Base-by-base conservation (phyloP, 2,888 invertebrate species). In the Rhyacophila evoluta region DNA sequence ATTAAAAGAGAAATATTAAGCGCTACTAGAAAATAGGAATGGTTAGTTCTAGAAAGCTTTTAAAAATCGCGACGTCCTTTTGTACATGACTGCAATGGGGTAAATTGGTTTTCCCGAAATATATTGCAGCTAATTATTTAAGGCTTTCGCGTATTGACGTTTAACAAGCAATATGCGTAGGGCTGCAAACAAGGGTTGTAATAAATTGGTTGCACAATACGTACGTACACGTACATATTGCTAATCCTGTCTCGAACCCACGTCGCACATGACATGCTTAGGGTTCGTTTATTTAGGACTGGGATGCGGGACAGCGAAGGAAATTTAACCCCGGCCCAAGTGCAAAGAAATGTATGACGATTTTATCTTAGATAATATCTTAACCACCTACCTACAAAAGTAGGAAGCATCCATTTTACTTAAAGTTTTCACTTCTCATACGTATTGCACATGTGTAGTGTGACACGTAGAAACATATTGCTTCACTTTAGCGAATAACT, bases 61-160 rank as follows among this genome's bases (percentile, higher is more conserved):
- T 19, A 55, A 55, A 55, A 55, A 55, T 55, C 55, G 55, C 4
- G 6, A 55, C 25, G 55, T 55, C 12, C 55, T 19, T 55, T 55
- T 19, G 55, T 19, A 19, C 55, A 2, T n/a, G 4, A 55, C 25
- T 55, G 55, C 55, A 55, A 19, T 25, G 55, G 55, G 55, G 55
- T 55, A 55, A 55, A 55, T 55, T 55, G 55, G 55, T 55, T 55
- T 55, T 55, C 55, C 55, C 27, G 15, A 74, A 74, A 74, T 74
- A 74, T 67, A 74, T 74, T 74, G 74, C 74, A 74, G 36, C 74
- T 74, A 74, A 74, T 74, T 68, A 67, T 74, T 74, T 67, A 74
- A 68, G 68, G 74, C 67, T 74, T 68, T 74, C 68, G 25, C 15
- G 55, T 55, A 55, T 55, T 55, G 55, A 55, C 55, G 55, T 55